Conservation (phyloP, 2,888 invertebrate genomes). For the Poecilobothrus nobilitatus region DNA sequence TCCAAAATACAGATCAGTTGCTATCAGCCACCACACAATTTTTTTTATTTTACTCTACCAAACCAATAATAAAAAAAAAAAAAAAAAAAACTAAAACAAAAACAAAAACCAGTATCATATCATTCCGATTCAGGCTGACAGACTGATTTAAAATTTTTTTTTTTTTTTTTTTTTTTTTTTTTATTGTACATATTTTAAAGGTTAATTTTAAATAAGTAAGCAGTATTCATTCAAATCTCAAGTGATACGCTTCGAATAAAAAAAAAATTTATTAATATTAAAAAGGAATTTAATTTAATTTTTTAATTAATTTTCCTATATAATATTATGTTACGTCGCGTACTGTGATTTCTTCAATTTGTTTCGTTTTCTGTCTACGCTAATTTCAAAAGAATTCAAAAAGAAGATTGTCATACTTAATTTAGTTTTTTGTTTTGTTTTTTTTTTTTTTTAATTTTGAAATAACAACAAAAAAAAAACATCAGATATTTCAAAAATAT, state of each 20-base stretch:
- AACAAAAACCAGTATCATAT: background rate
- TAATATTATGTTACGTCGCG: no score
- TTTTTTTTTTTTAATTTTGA: no score
- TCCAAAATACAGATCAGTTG: conserved; percentile 6
- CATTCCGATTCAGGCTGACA: conserved; percentile 1
- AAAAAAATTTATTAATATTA: no score
- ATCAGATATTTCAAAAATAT: background rate
- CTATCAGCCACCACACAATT: background rate
- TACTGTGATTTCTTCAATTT: no score
- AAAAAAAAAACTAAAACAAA: background rate
- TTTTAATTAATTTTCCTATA: no score
- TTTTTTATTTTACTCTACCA: no score
- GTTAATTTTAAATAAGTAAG: background rate
- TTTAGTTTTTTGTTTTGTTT: no score
- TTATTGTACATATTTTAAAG: background rate
- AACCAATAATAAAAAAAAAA: background rate
- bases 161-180: no score
- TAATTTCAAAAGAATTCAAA: background rate
- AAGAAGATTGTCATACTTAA: no score
- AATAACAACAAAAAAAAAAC: background rate
- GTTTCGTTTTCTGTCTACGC: background rate
- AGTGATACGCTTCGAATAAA: background rate
- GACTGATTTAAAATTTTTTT: no score
- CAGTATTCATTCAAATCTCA: conserved; percentile 1
- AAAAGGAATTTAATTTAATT: no score